These are phyloP conservation scores for Reticulitermes speratus DNA, from an alignment of 1,140 invertebrate species.

Conservation along the genomic window DNA sequence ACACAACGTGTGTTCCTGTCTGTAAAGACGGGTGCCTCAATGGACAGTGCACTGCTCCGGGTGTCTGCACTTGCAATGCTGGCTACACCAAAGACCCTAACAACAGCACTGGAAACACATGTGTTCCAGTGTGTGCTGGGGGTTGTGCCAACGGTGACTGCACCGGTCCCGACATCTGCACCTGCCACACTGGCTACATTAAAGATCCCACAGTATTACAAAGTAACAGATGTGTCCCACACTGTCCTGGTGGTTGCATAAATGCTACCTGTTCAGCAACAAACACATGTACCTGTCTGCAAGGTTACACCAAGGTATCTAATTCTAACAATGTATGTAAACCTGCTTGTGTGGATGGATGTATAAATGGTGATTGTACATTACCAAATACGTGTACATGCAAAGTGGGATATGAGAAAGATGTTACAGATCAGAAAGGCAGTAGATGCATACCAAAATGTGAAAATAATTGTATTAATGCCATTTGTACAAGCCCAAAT, in stretches of 20 bases:
- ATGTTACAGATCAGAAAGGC: conserved; percentile 36
- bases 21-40: conserved; percentile 58
- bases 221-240: conserved; percentile 35
- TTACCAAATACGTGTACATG: conserved; percentile 51
- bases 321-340: background rate
- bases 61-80: conserved; percentile 51
- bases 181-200: conserved; percentile 45
- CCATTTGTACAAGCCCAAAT: conserved; percentile 58
- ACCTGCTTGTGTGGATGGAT: conserved; percentile 43
- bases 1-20: conserved; percentile 53
- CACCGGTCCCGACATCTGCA: conserved; percentile 45
- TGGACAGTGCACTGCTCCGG: conserved; percentile 58
- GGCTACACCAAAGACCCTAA: conserved; percentile 38
- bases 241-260: conserved; percentile 35
- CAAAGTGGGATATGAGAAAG: conserved; percentile 46
- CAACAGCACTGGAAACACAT: conserved; percentile 18
- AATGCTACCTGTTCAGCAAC: conserved; percentile 42
- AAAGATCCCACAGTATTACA: conserved; percentile 37
- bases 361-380: conserved; percentile 50
- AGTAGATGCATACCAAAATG: conserved; percentile 53
- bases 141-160: conserved; percentile 36
- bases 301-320: conserved; percentile 34
- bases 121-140: conserved; percentile 35
- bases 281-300: conserved; percentile 40
- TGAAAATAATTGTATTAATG: conserved; percentile 54